Evolutionary conservation across 1,140 invertebrate genomes (phyloP).

Genomic region (Papilio dardanus): DNA sequence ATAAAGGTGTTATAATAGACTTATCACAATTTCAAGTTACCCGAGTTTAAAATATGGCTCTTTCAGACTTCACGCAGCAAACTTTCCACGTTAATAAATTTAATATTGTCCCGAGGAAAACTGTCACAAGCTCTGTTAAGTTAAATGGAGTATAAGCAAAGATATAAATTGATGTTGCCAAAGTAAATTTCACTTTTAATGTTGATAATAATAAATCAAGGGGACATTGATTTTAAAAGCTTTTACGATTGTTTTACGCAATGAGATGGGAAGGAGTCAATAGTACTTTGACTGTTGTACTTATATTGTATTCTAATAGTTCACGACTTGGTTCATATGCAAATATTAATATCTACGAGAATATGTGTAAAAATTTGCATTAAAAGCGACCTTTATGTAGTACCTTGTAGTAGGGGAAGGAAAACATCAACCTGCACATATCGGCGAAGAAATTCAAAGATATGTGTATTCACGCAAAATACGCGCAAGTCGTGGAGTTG

Average conservation of each 20-base stretch:
- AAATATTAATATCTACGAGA: no score
- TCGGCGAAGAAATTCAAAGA: no score
- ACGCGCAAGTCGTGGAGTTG: no score
- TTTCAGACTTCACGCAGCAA: constrained; percentile 32
- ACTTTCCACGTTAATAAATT: constrained; percentile 32
- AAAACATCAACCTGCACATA: no score
- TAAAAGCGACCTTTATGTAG: no score
- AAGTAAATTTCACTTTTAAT: constrained; percentile 29
- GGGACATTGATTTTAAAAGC: neutral
- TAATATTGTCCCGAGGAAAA: constrained; percentile 32
- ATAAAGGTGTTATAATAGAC: neutral
- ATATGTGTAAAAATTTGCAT: no score
- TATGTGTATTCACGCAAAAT: no score
- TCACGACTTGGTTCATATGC: no score
- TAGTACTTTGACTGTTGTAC: neutral
- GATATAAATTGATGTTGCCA: constrained; percentile 22
- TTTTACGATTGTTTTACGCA: neutral
- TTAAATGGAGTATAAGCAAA: constrained; percentile 32
- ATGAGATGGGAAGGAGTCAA: neutral
- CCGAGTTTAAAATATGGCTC: constrained; percentile 33
- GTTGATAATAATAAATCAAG: constrained; percentile 25
- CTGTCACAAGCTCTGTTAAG: constrained; percentile 30
- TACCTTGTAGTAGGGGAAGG: no score
- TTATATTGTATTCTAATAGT: no score
- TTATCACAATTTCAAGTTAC: constrained; percentile 26